Conservation (phyloP, 1,140 invertebrate species). For the Spodoptera frugiperda region DNA sequence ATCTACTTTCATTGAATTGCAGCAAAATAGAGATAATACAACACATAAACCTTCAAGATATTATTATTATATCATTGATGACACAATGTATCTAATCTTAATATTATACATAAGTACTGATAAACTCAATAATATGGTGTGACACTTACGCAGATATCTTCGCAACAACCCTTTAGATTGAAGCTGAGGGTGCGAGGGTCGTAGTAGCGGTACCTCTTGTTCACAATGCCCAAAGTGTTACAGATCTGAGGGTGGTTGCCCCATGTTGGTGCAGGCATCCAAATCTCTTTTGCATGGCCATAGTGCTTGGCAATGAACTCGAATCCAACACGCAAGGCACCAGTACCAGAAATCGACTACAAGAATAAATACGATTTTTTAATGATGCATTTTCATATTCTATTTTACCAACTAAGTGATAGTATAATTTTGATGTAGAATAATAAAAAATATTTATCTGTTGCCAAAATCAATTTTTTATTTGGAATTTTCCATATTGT, state of each 20-base stretch:
- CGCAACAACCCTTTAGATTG: constrained; percentile 95
- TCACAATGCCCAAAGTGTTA: constrained; percentile 94
- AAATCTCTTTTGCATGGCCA: constrained; percentile 94
- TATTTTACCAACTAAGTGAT: too few relatives aligned
- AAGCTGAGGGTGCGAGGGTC: constrained; percentile 98
- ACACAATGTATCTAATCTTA: not conserved
- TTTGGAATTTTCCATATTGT: too few relatives aligned
- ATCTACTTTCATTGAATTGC: too few relatives aligned
- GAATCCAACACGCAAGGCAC: constrained; percentile 96
- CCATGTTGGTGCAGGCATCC: constrained; percentile 98
- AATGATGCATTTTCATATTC: not conserved
- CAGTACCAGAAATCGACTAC: constrained; percentile 98
- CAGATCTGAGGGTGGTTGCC: constrained; percentile 99
- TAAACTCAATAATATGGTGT: constrained; percentile 40
- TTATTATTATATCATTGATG: too few relatives aligned
- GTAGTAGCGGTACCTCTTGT: constrained; percentile 98
- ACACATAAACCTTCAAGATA: too few relatives aligned
- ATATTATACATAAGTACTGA: not conserved
- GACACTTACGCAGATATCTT: constrained; percentile 95
- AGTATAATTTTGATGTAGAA: too few relatives aligned
- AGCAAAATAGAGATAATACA: too few relatives aligned
- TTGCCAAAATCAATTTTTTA: too few relatives aligned
- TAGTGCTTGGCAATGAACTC: constrained; percentile 96
- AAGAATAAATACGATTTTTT: constrained; percentile 5
- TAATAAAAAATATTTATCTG: too few relatives aligned